Evolutionary conservation across 2,113 vertebrate species (phyloP).

Genomic region (Otus sunia): DNA sequence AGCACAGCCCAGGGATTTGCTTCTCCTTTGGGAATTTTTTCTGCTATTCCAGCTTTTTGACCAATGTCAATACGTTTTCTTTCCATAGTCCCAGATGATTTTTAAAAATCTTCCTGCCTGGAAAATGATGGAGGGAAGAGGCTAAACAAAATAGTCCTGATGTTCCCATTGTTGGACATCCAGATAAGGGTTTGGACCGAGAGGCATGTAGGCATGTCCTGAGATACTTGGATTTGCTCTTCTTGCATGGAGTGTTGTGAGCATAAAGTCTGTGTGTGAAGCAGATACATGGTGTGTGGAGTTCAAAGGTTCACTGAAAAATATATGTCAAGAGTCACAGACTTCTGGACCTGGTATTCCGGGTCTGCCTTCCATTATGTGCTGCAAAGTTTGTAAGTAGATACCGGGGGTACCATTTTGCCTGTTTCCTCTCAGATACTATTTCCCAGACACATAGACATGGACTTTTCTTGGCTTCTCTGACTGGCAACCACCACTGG

Average conservation of each 20-base stretch:
- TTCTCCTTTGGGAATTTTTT: not conserved
- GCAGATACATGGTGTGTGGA: fast-evolving
- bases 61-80: not conserved
- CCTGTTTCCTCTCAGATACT: not conserved
- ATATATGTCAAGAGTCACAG: not conserved
- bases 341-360: not conserved
- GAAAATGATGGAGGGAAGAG: not conserved
- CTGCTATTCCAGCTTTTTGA: not conserved
- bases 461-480: not conserved
- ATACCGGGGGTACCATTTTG: not conserved
- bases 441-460: not conserved
- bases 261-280: not conserved
- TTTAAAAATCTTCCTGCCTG: not conserved
- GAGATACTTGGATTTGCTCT: not conserved
- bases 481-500: not conserved
- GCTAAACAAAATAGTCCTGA: not conserved
- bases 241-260: not conserved
- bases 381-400: not conserved
- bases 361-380: not conserved
- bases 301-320: not conserved
- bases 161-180: not conserved
- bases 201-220: not conserved
- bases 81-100: not conserved
- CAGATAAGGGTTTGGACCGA: not conserved
- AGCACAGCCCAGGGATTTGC: not conserved